Percentiles rank a stretch among this genome's conserved stretches.
phyloP scores from a whole-genome alignment of 2,797 vertebrate genomes.

The Alectoris magna region DNA sequence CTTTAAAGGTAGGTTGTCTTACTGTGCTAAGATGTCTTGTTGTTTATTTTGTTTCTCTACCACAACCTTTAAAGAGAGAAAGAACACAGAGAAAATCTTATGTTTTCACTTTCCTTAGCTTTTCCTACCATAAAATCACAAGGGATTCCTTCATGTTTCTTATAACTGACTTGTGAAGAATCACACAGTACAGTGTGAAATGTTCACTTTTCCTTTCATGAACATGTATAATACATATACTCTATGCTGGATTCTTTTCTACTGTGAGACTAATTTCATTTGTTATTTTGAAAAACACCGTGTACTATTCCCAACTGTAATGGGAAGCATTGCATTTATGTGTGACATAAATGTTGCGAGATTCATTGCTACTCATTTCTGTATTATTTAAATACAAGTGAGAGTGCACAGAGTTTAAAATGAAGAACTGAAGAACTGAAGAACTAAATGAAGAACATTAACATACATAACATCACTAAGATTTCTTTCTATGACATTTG shows the following conservation, averaged over 20 bases:
- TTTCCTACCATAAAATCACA: neutral
- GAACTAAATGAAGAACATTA: too few species aligned
- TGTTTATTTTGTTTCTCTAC: neutral
- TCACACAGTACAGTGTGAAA: neutral
- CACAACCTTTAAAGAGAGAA: neutral
- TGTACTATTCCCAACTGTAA: neutral
- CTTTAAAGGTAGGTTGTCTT: neutral
- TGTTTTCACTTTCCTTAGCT: neutral
- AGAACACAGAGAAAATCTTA: neutral
- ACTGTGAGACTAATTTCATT: neutral
- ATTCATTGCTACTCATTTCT: neutral
- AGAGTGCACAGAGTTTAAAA: neutral
- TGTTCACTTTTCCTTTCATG: neutral
- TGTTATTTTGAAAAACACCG: neutral
- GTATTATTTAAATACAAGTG: neutral
- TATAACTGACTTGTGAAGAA: neutral
- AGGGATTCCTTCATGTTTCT: neutral
- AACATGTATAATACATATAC: neutral
- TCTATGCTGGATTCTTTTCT: neutral
- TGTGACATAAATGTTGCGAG: neutral
- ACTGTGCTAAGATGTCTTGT: neutral
- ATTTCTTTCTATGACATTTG: neutral
- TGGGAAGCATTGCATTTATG: neutral
- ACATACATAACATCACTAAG: neutral
- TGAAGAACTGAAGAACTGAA: neutral